Evolutionary conservation across 92 coral and sea anemone species (phyloP), one percentile per base, ranked within the genome.

Genomic region (Heteractis magnifica): DNA sequence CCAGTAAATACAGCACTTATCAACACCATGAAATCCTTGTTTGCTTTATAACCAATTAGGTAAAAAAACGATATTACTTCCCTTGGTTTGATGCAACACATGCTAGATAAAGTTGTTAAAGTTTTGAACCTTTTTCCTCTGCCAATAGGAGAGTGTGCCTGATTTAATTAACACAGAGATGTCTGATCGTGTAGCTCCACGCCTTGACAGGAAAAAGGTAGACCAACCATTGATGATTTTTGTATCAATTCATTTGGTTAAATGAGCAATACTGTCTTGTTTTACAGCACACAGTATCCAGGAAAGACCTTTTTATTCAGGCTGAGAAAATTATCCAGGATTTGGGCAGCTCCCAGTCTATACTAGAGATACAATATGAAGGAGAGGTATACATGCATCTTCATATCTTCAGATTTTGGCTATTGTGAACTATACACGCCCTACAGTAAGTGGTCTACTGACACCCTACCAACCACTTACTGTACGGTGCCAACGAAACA

Each of bases 101-200:
- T 34, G 44, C 44, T 34, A 34, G 44, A 34, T 34, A 34, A 34
- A 34, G 44, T 34, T 34, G 2, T 34, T 34, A 34, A 34, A 34
- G 44, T 34, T 34, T 34, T 34, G 44, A 34, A 34, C 1, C 44
- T 34, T 2, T 2, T 34, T 34, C 44, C 44, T 34, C 44, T 34
- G 44, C 44, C 53, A 71, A 6, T 77, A 97, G 99, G 99, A 97
- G 81, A 93, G 97, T 75, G 86, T 97, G 6, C 99, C 99, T 18
- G 99, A 97, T 89, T 88, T 97, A 41, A 87, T 97, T 79, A 97
- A 93, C 82, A 89, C 98, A 4, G 99, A 97, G 68, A 98, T 93
- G 64, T 90, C 99, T 18, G 99, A 97, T 89, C 99, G 99, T 72
- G 99, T 97, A 15, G 90, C 99, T 53, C 99, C 99, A 55, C 86